These are phyloP conservation scores for Eristalinus aeneus DNA, from an alignment of 2,888 invertebrate species.

Conservation along the genomic window DNA sequence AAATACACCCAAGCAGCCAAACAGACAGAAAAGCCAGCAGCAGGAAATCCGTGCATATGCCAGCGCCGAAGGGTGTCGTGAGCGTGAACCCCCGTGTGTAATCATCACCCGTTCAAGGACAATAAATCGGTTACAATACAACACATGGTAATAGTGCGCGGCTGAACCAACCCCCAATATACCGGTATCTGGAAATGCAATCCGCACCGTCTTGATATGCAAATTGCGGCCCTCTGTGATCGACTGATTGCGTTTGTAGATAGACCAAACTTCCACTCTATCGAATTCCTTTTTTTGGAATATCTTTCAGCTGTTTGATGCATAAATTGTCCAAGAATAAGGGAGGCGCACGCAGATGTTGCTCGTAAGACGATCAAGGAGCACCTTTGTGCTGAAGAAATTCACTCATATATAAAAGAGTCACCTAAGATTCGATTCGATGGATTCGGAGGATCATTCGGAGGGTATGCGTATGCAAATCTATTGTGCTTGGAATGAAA, in stretches of 20 bases:
- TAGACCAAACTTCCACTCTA: slow-evolving; percentile 49
- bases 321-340: slow-evolving; percentile 39
- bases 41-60: slow-evolving; percentile 46
- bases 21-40: neutral
- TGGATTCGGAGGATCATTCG: neutral
- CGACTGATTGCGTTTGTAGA: slow-evolving; percentile 63
- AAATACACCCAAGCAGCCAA: neutral
- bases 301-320: slow-evolving; percentile 61
- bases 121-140: slow-evolving; percentile 59
- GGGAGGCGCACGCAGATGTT: slow-evolving; percentile 63
- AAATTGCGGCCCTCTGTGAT: slow-evolving; percentile 46
- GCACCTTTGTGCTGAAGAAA: slow-evolving; percentile 53
- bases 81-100: slow-evolving; percentile 25
- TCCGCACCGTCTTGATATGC: slow-evolving; percentile 64
- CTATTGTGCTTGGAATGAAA: slow-evolving; percentile 17
- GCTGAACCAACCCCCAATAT: neutral
- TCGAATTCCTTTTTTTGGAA: slow-evolving; percentile 42
- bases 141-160: slow-evolving; percentile 39
- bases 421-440: slow-evolving; percentile 32
- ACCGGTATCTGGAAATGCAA: slow-evolving; percentile 34
- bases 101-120: slow-evolving; percentile 68
- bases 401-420: slow-evolving; percentile 51
- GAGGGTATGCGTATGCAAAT: slow-evolving; percentile 46
- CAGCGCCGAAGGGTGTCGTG: slow-evolving; percentile 11
- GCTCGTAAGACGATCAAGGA: slow-evolving; percentile 40